phyloP scores from a whole-genome alignment of 1,140 invertebrate species.

The Penaeus japonicus region DNA sequence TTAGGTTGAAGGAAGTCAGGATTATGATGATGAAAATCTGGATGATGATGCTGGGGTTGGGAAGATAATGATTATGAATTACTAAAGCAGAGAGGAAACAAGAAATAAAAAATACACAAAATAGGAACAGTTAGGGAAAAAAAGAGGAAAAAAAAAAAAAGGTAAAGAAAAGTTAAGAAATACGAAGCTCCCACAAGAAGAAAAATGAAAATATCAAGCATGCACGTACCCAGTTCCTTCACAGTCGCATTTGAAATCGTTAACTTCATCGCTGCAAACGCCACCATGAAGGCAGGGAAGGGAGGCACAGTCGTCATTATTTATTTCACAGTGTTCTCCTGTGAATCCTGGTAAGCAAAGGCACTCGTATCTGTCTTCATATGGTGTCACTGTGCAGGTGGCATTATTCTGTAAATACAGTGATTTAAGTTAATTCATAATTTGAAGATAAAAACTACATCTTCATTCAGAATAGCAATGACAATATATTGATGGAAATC shows the following conservation, averaged over 20 bases:
- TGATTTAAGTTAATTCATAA: not conserved
- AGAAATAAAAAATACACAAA: too few species aligned
- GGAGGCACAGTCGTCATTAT: constrained; percentile 61
- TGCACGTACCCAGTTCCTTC: constrained; percentile 67
- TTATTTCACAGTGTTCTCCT: constrained; percentile 55
- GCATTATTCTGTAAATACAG: constrained; percentile 62
- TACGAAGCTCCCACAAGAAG: not conserved
- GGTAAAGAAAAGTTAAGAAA: not conserved
- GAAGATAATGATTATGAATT: too few species aligned
- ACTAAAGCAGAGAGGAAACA: too few species aligned
- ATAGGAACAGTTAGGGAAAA: too few species aligned
- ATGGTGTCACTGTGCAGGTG: constrained; percentile 61
- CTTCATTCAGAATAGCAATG: not conserved
- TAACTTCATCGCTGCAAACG: constrained; percentile 66
- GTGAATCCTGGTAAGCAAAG: constrained; percentile 63
- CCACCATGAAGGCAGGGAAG: constrained; percentile 68
- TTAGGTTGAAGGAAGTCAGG: too few species aligned
- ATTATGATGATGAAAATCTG: too few species aligned
- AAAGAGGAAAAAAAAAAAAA: too few species aligned
- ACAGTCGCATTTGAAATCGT: constrained; percentile 79
- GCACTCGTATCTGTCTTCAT: constrained; percentile 63
- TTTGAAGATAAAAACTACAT: not conserved
- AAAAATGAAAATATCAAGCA: not conserved
- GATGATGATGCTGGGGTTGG: too few species aligned
- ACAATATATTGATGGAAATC: too few species aligned